phyloP scores from a whole-genome alignment of 2,113 vertebrate species.

The Pithys albifrons region DNA sequence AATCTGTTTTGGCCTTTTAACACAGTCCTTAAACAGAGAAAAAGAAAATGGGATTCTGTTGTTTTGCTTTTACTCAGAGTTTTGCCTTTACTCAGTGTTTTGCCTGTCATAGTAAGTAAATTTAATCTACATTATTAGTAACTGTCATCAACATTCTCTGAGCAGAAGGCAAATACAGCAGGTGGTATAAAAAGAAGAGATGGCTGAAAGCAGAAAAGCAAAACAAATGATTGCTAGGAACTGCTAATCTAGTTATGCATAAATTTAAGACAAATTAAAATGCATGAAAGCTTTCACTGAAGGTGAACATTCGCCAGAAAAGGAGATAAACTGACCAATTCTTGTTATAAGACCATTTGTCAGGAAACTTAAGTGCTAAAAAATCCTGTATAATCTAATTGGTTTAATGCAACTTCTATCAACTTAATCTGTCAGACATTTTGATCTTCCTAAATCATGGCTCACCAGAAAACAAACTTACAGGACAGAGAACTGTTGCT shows the following conservation, averaged over 20 bases:
- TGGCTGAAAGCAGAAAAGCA: conserved; percentile 66
- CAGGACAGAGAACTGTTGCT: background rate
- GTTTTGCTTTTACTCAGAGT: conserved; percentile 65
- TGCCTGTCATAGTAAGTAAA: conserved; percentile 69
- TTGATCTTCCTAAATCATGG: background rate
- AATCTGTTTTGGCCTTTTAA: conserved; percentile 14
- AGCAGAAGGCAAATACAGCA: conserved; percentile 77
- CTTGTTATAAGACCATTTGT: conserved; percentile 49
- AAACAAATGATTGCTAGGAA: conserved; percentile 74
- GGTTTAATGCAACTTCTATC: background rate
- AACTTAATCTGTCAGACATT: background rate
- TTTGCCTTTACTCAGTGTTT: conserved; percentile 73
- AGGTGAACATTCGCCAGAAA: conserved; percentile 65
- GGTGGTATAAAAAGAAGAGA: conserved; percentile 69
- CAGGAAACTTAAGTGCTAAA: conserved; percentile 37
- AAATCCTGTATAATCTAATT: conserved; percentile 9
- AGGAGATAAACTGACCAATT: conserved; percentile 66
- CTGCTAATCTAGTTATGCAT: conserved; percentile 71
- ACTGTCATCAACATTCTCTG: conserved; percentile 72
- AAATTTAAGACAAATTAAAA: conserved; percentile 74
- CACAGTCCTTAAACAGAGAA: background rate
- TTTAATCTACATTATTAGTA: conserved; percentile 79
- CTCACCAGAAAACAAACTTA: background rate
- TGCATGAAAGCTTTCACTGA: conserved; percentile 41
- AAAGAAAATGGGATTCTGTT: conserved; percentile 28